A percentile compares a stretch with the other conserved stretches of the same genome.
phyloP scores from a whole-genome alignment of 2,797 vertebrate species.

The Graptemys geographica region DNA sequence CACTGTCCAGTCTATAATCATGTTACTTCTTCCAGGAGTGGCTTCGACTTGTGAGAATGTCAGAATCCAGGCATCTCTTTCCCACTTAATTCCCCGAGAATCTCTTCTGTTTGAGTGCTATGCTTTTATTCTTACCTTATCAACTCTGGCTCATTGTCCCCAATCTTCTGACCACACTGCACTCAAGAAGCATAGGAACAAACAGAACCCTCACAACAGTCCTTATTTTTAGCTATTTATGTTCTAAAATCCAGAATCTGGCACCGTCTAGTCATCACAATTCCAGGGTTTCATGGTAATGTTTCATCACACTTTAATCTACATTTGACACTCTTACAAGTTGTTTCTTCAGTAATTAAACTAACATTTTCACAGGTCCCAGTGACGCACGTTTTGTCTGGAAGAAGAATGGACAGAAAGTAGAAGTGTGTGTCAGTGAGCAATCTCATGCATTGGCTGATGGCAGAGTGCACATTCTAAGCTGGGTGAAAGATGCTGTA shows the following conservation, averaged over 20 bases:
- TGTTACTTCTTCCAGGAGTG: fast-evolving
- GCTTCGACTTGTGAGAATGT: not conserved
- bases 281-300: not conserved
- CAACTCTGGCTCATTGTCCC: not conserved
- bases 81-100: not conserved
- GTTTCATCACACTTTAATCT: not conserved
- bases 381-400: slow-evolving; percentile 88
- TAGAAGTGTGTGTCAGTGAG: slow-evolving; percentile 82
- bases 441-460: slow-evolving; percentile 81
- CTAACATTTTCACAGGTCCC: slow-evolving; percentile 83
- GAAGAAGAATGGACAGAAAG: slow-evolving; percentile 87
- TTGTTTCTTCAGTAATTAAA: not conserved
- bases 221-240: not conserved
- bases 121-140: not conserved
- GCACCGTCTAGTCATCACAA: not conserved
- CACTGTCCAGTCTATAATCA: fast-evolving
- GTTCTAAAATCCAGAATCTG: not conserved
- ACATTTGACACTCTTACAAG: not conserved
- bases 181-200: not conserved
- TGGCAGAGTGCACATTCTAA: slow-evolving; percentile 85
- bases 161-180: not conserved
- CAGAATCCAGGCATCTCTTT: not conserved
- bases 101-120: not conserved
- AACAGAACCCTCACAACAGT: not conserved
- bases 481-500: slow-evolving; percentile 89